phyloP scores from a whole-genome alignment of 2,888 invertebrate species.

The Pteria penguin region DNA sequence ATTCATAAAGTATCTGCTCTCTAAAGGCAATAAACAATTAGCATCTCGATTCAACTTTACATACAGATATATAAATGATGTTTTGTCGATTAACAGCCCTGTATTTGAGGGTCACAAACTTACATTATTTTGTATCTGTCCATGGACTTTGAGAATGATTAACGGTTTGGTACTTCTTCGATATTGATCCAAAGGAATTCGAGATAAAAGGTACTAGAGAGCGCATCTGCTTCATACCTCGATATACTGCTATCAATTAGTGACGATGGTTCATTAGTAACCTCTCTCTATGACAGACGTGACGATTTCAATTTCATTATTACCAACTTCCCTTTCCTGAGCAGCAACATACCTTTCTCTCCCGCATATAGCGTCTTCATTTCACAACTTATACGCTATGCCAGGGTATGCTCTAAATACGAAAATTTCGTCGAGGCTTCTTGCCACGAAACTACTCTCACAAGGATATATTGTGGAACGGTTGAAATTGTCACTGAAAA shows the following conservation, averaged over 20 bases:
- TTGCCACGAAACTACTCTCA: not conserved
- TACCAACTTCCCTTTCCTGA: not conserved
- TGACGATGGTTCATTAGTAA: not conserved
- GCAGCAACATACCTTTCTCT: not conserved
- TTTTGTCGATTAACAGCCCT: not conserved
- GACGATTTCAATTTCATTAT: not conserved
- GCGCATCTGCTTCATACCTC: not conserved
- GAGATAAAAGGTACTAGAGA: not conserved
- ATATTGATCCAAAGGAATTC: not conserved
- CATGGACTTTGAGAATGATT: too few species aligned
- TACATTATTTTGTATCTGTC: too few species aligned
- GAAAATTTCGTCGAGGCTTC: not conserved
- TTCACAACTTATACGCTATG: not conserved
- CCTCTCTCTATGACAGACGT: not conserved
- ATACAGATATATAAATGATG: not conserved
- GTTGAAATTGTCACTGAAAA: not conserved
- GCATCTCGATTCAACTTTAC: not conserved
- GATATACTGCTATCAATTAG: not conserved
- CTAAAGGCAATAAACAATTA: not conserved
- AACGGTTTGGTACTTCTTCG: too few species aligned
- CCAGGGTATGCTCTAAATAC: not conserved
- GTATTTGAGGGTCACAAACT: too few species aligned
- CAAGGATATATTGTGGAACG: not conserved
- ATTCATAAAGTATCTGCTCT: not conserved
- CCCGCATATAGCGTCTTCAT: not conserved